Evolutionary conservation across 2,888 invertebrate species (phyloP), one percentile per base, ranked within the genome.

Genomic region (Perithous albicinctus): DNA sequence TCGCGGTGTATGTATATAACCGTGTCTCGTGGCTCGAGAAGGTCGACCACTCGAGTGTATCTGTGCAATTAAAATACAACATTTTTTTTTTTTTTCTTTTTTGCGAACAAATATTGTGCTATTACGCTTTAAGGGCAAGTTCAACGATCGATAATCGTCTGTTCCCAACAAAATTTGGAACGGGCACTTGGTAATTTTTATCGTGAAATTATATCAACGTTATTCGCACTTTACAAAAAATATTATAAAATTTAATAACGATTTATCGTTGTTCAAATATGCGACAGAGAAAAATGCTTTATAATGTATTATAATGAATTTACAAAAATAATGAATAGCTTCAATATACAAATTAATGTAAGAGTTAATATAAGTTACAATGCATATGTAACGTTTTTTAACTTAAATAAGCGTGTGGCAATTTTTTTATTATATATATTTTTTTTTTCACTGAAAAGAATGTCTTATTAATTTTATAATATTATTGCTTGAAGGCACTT

Each of bases 51-150:
- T 66, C 66, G 26, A 26, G 51, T 35, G 48, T 35, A n/a, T 64
- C 63, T 12, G 48, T n/a, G 54, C 75, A 75, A 76, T 67, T 69
- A 77, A 69, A 48, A 61, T 48, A 10, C 56, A 51, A 5, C 35
- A 15, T 32, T 7, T 20, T 35, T 20, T 48, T 67, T 67, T 66
- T 48, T 32, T n/a, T n/a, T n/a, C n/a, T n/a, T n/a, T n/a, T n/a
- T n/a, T n/a, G n/a, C 5, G 51, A 12, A 15, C 7, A 51, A 23
- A 74, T 29, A 38, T n/a, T 54, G 26, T 18, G 46, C 51, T 38
- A 51, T 63, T 35, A 63, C 48, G 38, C 38, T 76, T 76, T 66
- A 43, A 43, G 54, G 32, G 23, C 41, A 18, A 54, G 51, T 54
- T 63, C 63, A 64, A 74, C 63, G 74, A 29, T 41, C 74, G 51